phyloP scores from a whole-genome alignment of 2,797 vertebrate species.

The Xenops minutus region DNA sequence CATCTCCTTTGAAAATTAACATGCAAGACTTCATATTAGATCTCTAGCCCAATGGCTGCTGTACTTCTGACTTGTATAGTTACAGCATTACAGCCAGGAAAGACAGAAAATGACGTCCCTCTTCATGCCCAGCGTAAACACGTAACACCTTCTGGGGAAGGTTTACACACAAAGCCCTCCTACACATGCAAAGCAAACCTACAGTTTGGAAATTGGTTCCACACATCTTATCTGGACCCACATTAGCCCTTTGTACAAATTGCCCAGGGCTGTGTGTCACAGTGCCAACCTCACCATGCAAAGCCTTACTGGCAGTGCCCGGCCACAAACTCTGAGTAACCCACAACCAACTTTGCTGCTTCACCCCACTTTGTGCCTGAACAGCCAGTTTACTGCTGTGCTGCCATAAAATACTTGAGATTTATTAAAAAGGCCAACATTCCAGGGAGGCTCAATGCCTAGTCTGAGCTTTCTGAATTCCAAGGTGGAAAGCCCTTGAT shows the following conservation, averaged over 20 bases:
- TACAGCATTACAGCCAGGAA: neutral
- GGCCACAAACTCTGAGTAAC: neutral
- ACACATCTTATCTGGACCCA: neutral
- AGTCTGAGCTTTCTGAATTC: neutral
- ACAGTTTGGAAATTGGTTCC: neutral
- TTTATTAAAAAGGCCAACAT: neutral
- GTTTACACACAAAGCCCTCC: neutral
- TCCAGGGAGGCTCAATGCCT: neutral
- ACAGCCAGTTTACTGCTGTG: neutral
- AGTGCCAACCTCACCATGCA: neutral
- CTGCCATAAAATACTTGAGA: neutral
- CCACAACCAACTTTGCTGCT: neutral
- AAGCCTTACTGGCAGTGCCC: accelerated
- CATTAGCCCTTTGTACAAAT: neutral
- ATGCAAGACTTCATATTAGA: neutral
- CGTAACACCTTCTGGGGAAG: neutral
- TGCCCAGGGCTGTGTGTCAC: neutral
- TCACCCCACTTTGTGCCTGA: neutral
- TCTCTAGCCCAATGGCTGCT: neutral
- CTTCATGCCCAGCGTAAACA: neutral
- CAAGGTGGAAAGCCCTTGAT: neutral
- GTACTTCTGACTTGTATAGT: neutral
- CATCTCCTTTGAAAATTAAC: neutral
- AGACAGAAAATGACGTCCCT: neutral
- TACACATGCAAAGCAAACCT: neutral